Percentiles rank a stretch among this genome's conserved stretches.
phyloP scores from a whole-genome alignment of 2,113 vertebrate species.

The Carlito syrichta region DNA sequence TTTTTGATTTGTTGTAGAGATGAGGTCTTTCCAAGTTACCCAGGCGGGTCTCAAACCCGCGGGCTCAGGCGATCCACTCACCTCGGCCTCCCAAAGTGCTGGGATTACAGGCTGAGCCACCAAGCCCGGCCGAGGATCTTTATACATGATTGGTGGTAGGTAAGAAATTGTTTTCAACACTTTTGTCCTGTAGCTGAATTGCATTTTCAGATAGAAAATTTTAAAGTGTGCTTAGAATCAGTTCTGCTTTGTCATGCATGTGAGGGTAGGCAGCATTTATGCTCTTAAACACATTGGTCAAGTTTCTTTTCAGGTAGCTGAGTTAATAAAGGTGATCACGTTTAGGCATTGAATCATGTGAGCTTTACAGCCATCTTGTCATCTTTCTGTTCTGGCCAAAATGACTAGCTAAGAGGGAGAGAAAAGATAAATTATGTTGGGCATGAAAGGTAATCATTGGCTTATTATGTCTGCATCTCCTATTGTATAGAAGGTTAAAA shows the following conservation, averaged over 20 bases:
- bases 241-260: background rate
- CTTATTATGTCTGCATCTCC: background rate
- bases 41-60: too few species aligned
- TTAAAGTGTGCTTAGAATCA: conserved; percentile 2
- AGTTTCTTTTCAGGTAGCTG: background rate
- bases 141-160: background rate
- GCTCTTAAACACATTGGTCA: background rate
- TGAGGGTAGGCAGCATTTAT: background rate
- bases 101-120: too few species aligned
- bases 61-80: too few species aligned
- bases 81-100: too few species aligned
- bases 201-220: background rate
- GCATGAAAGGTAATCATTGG: background rate
- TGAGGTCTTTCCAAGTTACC: too few species aligned
- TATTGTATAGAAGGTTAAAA: background rate
- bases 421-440: background rate
- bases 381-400: background rate
- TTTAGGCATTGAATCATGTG: background rate
- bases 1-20: too few species aligned
- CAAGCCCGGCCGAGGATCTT: too few species aligned
- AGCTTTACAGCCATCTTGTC: background rate
- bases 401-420: background rate
- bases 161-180: background rate
- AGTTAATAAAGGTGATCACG: background rate
- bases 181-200: background rate